phyloP scores from a whole-genome alignment of 1,140 invertebrate species.

The Sitodiplosis mosellana region DNA sequence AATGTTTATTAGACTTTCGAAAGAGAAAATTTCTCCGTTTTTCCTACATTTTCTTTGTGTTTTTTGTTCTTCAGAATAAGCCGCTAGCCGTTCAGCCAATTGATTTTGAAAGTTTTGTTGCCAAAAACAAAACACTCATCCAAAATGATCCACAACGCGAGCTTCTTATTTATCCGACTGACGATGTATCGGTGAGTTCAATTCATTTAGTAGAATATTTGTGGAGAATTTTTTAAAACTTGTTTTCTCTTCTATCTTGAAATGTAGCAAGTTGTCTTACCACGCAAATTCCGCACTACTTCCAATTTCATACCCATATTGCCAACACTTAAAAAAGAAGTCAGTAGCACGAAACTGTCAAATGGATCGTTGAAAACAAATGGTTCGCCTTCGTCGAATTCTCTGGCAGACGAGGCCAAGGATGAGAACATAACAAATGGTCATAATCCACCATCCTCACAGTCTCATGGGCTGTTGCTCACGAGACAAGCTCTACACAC shows the following conservation, averaged over 20 bases:
- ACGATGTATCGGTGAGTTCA: conserved; percentile 73
- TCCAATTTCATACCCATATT: conserved; percentile 44
- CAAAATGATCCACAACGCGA: conserved; percentile 86
- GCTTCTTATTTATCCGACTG: conserved; percentile 70
- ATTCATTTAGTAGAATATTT: neutral
- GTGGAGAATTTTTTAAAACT: too few species aligned
- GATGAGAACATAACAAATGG: conserved; percentile 5
- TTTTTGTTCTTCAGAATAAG: conserved; percentile 42
- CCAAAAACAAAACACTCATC: conserved; percentile 76
- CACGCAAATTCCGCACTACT: conserved; percentile 56
- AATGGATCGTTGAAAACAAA: neutral
- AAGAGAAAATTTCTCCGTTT: neutral
- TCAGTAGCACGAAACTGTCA: neutral
- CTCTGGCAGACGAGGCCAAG: neutral
- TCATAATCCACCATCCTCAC: conserved; percentile 9
- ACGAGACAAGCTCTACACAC: conserved; percentile 72
- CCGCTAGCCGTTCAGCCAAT: conserved; percentile 62
- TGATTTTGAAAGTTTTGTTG: conserved; percentile 77
- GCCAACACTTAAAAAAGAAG: conserved; percentile 6
- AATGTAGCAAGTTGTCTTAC: conserved; percentile 44
- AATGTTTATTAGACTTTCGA: neutral
- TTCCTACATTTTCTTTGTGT: neutral
- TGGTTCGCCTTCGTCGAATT: neutral
- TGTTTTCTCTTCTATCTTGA: neutral
- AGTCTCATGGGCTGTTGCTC: conserved; percentile 41